Conservation (phyloP, 2,797 vertebrate species). For the Syncerus caffer region DNA sequence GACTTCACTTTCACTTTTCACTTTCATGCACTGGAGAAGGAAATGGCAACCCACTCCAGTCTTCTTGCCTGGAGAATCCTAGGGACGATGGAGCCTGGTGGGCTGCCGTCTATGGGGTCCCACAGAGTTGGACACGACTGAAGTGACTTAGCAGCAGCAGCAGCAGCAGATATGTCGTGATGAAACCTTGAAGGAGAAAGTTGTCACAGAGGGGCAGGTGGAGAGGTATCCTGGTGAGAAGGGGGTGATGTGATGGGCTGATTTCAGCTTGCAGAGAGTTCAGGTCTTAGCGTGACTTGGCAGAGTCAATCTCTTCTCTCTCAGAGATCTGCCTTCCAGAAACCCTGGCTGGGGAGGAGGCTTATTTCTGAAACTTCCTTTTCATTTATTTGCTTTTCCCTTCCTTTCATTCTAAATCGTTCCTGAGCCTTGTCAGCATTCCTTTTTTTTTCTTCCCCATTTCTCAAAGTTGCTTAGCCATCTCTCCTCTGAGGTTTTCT, state of each 20-base stretch:
- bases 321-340: neutral
- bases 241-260: accelerated
- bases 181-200: neutral
- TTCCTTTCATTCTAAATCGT: neutral
- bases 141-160: neutral
- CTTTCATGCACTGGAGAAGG: neutral
- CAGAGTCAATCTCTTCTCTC: neutral
- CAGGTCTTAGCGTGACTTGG: neutral
- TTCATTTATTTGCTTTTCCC: neutral
- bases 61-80: neutral
- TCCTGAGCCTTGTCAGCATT: neutral
- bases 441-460: neutral
- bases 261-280: neutral
- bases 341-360: neutral
- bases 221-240: neutral
- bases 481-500: neutral
- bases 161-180: neutral
- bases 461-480: neutral
- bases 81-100: accelerated
- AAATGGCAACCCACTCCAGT: neutral
- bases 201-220: neutral
- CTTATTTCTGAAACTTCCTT: neutral
- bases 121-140: neutral
- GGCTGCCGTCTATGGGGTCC: neutral
- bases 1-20: neutral